Evolutionary conservation across 1,140 invertebrate species (phyloP).

Genomic region (Brachionus rotundiformis): DNA sequence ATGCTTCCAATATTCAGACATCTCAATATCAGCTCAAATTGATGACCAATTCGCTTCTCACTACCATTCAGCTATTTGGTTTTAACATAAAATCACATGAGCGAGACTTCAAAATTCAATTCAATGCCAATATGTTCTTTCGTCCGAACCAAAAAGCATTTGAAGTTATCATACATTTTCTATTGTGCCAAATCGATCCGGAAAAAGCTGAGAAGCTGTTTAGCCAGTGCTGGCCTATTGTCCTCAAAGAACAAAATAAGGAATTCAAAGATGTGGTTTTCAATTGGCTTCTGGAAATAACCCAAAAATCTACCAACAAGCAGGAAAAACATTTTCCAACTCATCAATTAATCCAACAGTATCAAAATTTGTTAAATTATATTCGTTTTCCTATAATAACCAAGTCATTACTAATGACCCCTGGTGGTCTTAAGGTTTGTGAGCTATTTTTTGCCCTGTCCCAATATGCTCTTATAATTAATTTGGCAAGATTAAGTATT

Average conservation of each 20-base stretch:
- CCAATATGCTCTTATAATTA: slow-evolving; percentile 34
- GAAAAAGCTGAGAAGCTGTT: slow-evolving; percentile 7
- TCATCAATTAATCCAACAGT: background rate
- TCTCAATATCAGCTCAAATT: slow-evolving; percentile 40
- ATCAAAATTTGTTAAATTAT: background rate
- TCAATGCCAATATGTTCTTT: slow-evolving; percentile 1
- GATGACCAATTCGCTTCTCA: slow-evolving; percentile 25
- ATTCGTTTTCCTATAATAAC: slow-evolving; percentile 33
- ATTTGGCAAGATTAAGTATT: slow-evolving; percentile 21
- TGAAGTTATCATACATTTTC: slow-evolving; percentile 44
- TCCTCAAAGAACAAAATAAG: slow-evolving; percentile 41
- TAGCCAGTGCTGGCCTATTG: slow-evolving; percentile 16
- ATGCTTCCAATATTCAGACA: background rate
- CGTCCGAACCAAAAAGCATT: slow-evolving; percentile 50
- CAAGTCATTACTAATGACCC: slow-evolving; percentile 33
- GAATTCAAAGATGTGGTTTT: slow-evolving; percentile 38
- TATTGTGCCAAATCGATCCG: slow-evolving; percentile 26
- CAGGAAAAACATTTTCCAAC: background rate
- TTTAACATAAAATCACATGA: slow-evolving; percentile 30
- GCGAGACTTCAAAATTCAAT: slow-evolving; percentile 14
- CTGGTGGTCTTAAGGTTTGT: slow-evolving; percentile 40
- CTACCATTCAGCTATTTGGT: slow-evolving; percentile 12
- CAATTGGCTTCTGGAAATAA: slow-evolving; percentile 31
- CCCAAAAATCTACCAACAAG: background rate
- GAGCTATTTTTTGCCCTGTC: slow-evolving; percentile 26